Evolutionary conservation across 2,113 vertebrate genomes (phyloP), one percentile per base, ranked within the genome.

Genomic region (Hippotragus niger): DNA sequence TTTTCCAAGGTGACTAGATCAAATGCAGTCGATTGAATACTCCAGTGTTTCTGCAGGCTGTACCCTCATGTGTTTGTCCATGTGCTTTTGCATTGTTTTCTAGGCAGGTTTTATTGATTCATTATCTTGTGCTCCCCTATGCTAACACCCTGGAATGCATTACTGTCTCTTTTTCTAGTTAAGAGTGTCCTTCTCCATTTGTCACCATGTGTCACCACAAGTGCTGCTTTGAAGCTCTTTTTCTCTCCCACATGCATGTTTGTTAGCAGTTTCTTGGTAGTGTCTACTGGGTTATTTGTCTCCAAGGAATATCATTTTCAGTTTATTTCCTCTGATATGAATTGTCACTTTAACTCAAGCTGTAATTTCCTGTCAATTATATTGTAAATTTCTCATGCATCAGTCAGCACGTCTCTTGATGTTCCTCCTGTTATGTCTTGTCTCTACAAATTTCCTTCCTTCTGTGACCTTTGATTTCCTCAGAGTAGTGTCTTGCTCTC

Each of bases 321-420:
- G 97, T 97, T 98, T 98, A 90, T 93, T 98, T 98, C 98, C 84
- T 98, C 60, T 98, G 98, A 97, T 98, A 98, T 92, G 96, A 87
- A 96, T 98, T 98, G 97, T 97, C 96, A 97, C 71, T 97, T 98
- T 91, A 91, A 94, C 98, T 98, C 96, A 90, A 94, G 88, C 89
- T 97, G 97, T 98, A 98, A 98, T 97, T 96, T 97, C 90, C 96
- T 98, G 98, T 98, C 98, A 98, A 98, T 98, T 98, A 98, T 92
- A 98, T 88, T 98, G 97, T 97, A 98, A 98, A 98, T 98, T 60
- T 98, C 97, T 98, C 67, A 78, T 86, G 92, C 92, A 93, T 98
- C 97, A 96, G 95, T 98, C 97, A 97, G 94, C 91, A 90, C 90
- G 80, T 95, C 84, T 98, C 93, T 96, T 98, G 97, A 27, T 74